A percentile compares a stretch with the other conserved stretches of the same genome.
These are phyloP conservation scores for Ganaspis brasiliensis DNA, from an alignment of 2,888 invertebrate genomes.

Conservation along the genomic window DNA sequence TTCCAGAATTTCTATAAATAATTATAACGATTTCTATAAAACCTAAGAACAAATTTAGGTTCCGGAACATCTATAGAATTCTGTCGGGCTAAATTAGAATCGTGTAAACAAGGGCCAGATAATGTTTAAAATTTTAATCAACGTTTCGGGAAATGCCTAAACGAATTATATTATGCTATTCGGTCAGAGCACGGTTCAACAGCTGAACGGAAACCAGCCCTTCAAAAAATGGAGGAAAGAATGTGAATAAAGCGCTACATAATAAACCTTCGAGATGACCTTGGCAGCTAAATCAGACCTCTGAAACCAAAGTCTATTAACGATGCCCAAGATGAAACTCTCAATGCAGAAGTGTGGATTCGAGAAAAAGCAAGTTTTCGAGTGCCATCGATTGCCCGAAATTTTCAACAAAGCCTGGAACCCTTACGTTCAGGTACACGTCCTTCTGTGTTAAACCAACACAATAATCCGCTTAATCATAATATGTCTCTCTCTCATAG, in stretches of 20 bases:
- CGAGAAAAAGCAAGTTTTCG: not conserved
- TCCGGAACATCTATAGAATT: not conserved
- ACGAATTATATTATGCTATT: not conserved
- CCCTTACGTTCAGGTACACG: not conserved
- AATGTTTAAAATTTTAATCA: conserved; percentile 2
- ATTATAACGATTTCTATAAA: not conserved
- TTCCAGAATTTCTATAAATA: not conserved
- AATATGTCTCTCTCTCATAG: not conserved
- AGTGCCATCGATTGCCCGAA: not conserved
- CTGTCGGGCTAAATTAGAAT: not conserved
- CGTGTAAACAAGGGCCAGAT: not conserved
- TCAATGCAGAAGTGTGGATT: not conserved
- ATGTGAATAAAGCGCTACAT: not conserved
- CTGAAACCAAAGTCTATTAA: not conserved
- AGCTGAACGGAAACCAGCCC: not conserved
- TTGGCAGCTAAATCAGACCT: not conserved
- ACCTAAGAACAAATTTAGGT: not conserved
- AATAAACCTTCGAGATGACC: not conserved
- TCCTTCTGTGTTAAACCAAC: not conserved
- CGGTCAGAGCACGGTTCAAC: not conserved
- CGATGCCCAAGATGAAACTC: not conserved
- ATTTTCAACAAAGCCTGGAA: no score
- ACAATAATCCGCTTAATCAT: not conserved
- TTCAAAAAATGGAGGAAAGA: not conserved
- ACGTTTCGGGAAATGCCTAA: not conserved